Conservation (phyloP, 2,797 vertebrate genomes). For the Balearica regulorum region DNA sequence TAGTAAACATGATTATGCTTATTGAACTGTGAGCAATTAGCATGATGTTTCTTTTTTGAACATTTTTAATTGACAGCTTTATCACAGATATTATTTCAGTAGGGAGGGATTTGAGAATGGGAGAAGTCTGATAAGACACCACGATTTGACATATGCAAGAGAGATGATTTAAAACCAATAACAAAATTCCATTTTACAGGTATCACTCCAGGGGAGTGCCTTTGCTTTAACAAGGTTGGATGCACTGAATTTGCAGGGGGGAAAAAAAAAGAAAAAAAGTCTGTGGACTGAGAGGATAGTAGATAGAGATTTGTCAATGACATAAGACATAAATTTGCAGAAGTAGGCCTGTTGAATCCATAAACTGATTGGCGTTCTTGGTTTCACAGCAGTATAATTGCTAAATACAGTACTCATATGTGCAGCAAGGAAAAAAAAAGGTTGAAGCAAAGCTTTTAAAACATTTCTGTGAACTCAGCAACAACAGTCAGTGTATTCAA, state of each 20-base stretch:
- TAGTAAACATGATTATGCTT: not conserved
- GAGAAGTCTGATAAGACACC: not conserved
- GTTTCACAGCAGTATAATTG: not conserved
- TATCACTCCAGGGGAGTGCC: not conserved
- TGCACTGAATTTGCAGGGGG: not conserved
- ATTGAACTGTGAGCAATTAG: not conserved
- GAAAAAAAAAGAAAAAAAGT: rapidly evolving
- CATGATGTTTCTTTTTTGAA: not conserved
- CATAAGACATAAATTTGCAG: not conserved
- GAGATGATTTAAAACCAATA: not conserved
- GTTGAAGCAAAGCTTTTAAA: not conserved
- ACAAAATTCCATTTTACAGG: not conserved
- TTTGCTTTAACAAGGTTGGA: not conserved
- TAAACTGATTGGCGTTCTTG: not conserved
- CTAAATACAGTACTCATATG: not conserved
- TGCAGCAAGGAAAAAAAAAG: not conserved
- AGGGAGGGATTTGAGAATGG: not conserved
- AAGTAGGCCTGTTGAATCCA: not conserved
- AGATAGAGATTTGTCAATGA: not conserved
- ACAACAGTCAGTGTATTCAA: not conserved
- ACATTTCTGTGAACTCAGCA: not conserved
- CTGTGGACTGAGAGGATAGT: not conserved
- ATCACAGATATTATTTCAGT: not conserved
- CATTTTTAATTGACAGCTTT: not conserved
- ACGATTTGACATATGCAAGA: not conserved